Evolutionary conservation across 2,113 vertebrate genomes (phyloP), one percentile per base, ranked within the genome.

Genomic region (Silurus glanis): DNA sequence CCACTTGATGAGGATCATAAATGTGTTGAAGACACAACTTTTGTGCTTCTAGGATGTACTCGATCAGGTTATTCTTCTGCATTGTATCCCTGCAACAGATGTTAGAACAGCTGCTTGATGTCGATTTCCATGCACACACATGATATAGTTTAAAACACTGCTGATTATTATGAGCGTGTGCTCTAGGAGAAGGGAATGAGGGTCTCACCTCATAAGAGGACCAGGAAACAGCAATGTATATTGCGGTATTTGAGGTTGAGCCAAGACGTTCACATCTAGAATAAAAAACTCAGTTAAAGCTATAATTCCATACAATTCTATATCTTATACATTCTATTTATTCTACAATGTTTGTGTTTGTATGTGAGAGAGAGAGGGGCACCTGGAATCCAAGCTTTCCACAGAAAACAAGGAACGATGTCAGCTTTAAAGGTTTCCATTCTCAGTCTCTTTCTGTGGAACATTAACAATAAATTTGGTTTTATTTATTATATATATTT

Each of bases 161-260:
- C 37, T 37, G 37, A 37, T 37, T 37, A 37, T 37, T 37, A 37
- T 37, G 37, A 37, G 37, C 37, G 37, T 37, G 37, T 37, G 37
- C 37, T 37, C 37, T 37, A 37, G 37, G 37, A 37, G 37, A 37
- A 37, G 16, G 16, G 12, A 37, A 45, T 71, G 25, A 56, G 9
- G n/a, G 47, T 58, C 53, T 72, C 25, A 83, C 82, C 25, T 58
- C 51, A 83, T 12, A 28, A 83, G 82, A 23, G 82, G 81, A 0
- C 81, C 47, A 19, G 81, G 81, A 67, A 82, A 82, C 3, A 6
- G 17, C 1, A 9, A 6, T 0, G 9, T 12, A 37, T 2, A 19
- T 9, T 28, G 3, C 37, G 37, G 37, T 37, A 37, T 37, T 9
- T 59, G 37, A 37, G 37, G 37, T 37, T 37, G 37, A 37, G 37